These are phyloP conservation scores for Reinhardtius hippoglossoides DNA, from an alignment of 2,113 vertebrate species.

Conservation along the genomic window DNA sequence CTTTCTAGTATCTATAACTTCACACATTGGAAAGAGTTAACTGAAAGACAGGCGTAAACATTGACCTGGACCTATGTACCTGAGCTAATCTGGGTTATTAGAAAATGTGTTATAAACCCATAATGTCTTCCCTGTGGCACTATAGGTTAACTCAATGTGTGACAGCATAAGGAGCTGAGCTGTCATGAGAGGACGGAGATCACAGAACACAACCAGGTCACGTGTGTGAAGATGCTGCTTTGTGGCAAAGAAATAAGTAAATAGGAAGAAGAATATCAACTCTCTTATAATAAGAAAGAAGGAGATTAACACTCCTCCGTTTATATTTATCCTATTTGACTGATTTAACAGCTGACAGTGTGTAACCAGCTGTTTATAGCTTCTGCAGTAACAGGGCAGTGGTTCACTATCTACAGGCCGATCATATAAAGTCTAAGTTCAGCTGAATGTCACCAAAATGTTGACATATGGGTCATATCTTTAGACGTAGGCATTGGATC, in stretches of 20 bases:
- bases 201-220: too few species aligned
- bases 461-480: neutral
- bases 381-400: neutral
- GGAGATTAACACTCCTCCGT: too few species aligned
- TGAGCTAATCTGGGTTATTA: neutral
- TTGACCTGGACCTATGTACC: neutral
- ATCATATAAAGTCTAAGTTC: neutral
- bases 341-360: too few species aligned
- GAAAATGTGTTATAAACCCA: neutral
- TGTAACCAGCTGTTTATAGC: too few species aligned
- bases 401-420: neutral
- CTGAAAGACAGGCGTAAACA: neutral
- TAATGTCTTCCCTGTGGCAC: neutral
- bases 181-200: neutral
- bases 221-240: neutral
- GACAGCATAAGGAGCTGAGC: neutral
- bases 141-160: slow-evolving; percentile 1
- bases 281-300: too few species aligned
- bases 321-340: too few species aligned
- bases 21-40: neutral
- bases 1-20: neutral
- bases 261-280: too few species aligned
- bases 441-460: neutral
- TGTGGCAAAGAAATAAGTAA: too few species aligned
- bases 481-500: neutral